A percentile compares a stretch with the other conserved stretches of the same genome.
Evolutionary conservation across 2,113 vertebrate genomes (phyloP).

Genomic region (Oncorhynchus nerka): DNA sequence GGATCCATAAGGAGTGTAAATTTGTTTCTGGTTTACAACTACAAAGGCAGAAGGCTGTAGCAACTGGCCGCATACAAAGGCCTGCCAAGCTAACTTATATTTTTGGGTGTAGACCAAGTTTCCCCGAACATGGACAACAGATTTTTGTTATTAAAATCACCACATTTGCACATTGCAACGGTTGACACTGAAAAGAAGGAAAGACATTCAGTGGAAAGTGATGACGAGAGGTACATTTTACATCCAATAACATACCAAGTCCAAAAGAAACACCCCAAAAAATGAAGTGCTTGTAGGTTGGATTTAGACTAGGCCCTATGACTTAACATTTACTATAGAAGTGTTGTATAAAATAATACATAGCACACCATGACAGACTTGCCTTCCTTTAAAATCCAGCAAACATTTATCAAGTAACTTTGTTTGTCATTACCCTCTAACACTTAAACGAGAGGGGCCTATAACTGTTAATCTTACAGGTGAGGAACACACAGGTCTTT

Average conservation of each 20-base stretch:
- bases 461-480: not conserved
- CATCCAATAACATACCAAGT: slow-evolving; percentile 46
- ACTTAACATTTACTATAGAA: no score
- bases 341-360: no score
- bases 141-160: slow-evolving; percentile 61
- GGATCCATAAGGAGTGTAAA: slow-evolving; percentile 73
- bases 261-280: slow-evolving; percentile 37
- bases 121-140: slow-evolving; percentile 74
- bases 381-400: slow-evolving; percentile 5
- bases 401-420: slow-evolving; percentile 48
- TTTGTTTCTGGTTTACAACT: slow-evolving; percentile 81
- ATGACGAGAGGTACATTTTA: slow-evolving; percentile 51
- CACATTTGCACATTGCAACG: slow-evolving; percentile 63
- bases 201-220: slow-evolving; percentile 52
- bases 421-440: slow-evolving; percentile 44
- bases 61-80: slow-evolving; percentile 64
- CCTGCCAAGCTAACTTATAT: slow-evolving; percentile 79
- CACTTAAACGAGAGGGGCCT: slow-evolving; percentile 7
- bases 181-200: slow-evolving; percentile 46
- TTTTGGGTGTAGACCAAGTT: slow-evolving; percentile 75
- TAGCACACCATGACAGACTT: no score
- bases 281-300: slow-evolving; percentile 57
- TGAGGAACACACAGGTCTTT: slow-evolving; percentile 16
- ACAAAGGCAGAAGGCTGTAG: slow-evolving; percentile 77
- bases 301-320: not conserved